Evolutionary conservation across 2,888 invertebrate genomes (phyloP).

Genomic region (Mesoligia furuncula): DNA sequence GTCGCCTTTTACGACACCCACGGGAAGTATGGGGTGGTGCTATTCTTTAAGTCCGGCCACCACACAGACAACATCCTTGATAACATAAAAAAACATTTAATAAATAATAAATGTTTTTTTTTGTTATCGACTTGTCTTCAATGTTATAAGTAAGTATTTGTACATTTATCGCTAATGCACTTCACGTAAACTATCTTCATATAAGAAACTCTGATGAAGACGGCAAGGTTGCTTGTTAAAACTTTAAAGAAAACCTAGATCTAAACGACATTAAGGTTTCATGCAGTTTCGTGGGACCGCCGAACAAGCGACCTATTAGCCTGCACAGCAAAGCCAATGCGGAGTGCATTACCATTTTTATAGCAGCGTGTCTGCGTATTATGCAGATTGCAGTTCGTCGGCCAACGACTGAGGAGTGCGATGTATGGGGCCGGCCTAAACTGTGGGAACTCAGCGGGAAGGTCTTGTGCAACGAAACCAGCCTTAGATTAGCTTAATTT

Average conservation of each 20-base stretch:
- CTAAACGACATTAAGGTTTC: slow-evolving; percentile 56
- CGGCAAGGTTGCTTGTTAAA: background rate
- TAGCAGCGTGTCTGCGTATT: slow-evolving; percentile 86
- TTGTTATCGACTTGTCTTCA: background rate
- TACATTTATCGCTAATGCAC: background rate
- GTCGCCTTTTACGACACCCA: too few relatives aligned
- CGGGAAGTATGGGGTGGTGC: too few relatives aligned
- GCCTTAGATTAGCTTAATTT: background rate
- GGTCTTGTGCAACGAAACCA: background rate
- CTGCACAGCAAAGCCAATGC: slow-evolving; percentile 73
- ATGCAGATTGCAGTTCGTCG: slow-evolving; percentile 85
- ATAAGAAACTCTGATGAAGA: background rate
- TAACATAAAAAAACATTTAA: background rate
- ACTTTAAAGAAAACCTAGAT: slow-evolving; percentile 39
- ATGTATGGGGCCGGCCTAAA: slow-evolving; percentile 64
- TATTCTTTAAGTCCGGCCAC: too few relatives aligned
- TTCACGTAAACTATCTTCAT: background rate
- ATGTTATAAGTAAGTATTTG: background rate
- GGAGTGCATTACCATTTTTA: slow-evolving; percentile 87
- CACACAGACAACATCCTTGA: too few relatives aligned
- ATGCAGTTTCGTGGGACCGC: slow-evolving; percentile 52
- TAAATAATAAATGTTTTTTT: background rate
- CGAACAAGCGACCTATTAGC: slow-evolving; percentile 78
- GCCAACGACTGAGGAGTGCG: slow-evolving; percentile 76
- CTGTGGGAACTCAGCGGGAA: slow-evolving; percentile 23